Evolutionary conservation across 2,797 vertebrate species (phyloP).

Genomic region (Eleutherodactylus coqui): DNA sequence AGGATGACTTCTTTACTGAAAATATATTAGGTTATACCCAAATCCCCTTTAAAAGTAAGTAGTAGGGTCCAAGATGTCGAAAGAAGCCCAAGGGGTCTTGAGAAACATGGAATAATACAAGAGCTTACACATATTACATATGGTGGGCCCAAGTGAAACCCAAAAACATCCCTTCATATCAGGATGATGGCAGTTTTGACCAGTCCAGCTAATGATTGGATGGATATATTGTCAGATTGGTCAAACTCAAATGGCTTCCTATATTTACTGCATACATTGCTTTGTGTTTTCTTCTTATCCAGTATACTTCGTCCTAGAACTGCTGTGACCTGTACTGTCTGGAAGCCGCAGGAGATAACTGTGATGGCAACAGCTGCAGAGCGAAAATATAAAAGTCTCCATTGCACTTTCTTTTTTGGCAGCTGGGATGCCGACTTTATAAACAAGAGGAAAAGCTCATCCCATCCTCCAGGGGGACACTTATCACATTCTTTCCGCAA

Average conservation of each 20-base stretch:
- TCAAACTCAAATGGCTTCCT: not conserved
- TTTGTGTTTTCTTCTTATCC: not conserved
- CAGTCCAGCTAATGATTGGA: not conserved
- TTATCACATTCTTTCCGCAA: not conserved
- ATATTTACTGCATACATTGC: not conserved
- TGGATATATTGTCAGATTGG: not conserved
- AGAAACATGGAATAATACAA: no score
- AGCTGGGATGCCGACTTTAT: slow-evolving; percentile 7
- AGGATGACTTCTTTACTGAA: no score
- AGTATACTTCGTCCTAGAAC: not conserved
- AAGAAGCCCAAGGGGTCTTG: no score
- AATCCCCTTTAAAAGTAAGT: no score
- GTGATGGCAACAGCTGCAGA: slow-evolving; percentile 34
- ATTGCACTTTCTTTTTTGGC: slow-evolving; percentile 3
- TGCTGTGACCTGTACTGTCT: not conserved
- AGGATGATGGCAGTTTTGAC: not conserved
- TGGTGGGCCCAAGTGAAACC: no score
- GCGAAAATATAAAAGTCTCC: slow-evolving; percentile 1
- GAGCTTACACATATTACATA: no score
- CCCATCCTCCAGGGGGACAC: not conserved
- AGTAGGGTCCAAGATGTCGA: no score
- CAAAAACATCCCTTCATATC: no score
- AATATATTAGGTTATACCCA: no score
- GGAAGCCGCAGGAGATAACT: not conserved
- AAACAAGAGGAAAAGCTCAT: slow-evolving; percentile 28